Evolutionary conservation across 1,140 invertebrate species (phyloP).

Genomic region (Theocolax elegans): DNA sequence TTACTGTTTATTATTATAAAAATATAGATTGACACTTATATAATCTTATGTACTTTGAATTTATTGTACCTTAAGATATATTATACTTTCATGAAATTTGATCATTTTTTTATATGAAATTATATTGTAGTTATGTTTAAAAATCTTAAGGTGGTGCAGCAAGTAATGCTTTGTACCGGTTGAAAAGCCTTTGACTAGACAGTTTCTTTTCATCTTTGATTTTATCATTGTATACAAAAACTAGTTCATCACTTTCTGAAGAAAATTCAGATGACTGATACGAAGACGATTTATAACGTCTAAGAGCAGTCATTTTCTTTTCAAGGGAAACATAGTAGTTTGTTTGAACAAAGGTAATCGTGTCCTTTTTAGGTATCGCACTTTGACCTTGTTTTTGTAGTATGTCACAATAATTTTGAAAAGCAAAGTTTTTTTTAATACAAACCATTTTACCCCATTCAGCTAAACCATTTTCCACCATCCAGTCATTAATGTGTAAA

Average conservation of each 20-base stretch:
- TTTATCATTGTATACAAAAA: neutral
- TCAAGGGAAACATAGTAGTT: neutral
- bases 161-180: slow-evolving; percentile 1
- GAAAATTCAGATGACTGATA: neutral
- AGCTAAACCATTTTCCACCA: slow-evolving; percentile 51
- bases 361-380: too few species aligned
- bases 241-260: neutral
- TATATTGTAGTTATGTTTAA: too few species aligned
- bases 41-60: too few species aligned
- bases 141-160: too few species aligned
- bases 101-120: too few species aligned
- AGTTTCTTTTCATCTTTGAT: neutral
- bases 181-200: neutral
- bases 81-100: too few species aligned
- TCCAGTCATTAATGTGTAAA: slow-evolving; percentile 55
- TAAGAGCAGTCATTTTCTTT: neutral
- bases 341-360: slow-evolving; percentile 1
- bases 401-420: slow-evolving; percentile 38
- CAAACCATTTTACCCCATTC: slow-evolving; percentile 54
- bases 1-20: too few species aligned
- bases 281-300: neutral
- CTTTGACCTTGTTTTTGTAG: slow-evolving; percentile 6
- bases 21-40: too few species aligned
- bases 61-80: too few species aligned
- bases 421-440: slow-evolving; percentile 49